A percentile compares a stretch with the other conserved stretches of the same genome.
phyloP scores from a whole-genome alignment of 1,140 invertebrate genomes.

The Apis mellifera region Amel_HAv3.1 CM009945.2:7200001-7200500 shows the following conservation, averaged over 20 bases:
- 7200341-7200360: background rate
- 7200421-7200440: too few species aligned
- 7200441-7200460: too few species aligned
- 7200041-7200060: background rate
- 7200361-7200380: background rate
- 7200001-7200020: background rate
- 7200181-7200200: constrained; percentile 9
- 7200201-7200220: background rate
- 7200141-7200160: background rate
- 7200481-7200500: background rate
- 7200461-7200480: background rate
- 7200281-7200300: constrained; percentile 14
- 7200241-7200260: background rate
- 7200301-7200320: constrained; percentile 1
- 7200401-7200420: background rate
- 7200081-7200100: background rate
- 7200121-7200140: constrained; percentile 8
- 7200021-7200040: background rate
- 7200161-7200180: background rate
- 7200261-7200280: background rate
- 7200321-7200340: background rate
- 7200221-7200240: constrained; percentile 13
- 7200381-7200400: background rate
- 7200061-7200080: constrained; percentile 1
- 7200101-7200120: background rate